phyloP scores from a whole-genome alignment of 2,797 vertebrate genomes.

The Pelobates cultripes region DNA sequence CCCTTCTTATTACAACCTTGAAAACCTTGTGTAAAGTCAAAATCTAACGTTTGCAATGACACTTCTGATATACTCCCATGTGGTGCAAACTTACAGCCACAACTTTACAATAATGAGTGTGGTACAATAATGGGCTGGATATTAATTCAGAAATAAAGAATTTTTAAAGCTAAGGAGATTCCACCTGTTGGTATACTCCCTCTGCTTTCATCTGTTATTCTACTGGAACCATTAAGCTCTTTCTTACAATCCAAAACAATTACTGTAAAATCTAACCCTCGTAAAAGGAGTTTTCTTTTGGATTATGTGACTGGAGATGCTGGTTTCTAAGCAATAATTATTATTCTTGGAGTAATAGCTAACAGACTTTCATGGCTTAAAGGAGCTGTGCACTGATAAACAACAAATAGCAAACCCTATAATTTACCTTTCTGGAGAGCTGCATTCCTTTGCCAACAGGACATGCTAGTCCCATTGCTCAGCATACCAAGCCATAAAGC shows the following conservation, averaged over 20 bases:
- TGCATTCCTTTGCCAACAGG: conserved; percentile 21
- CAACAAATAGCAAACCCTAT: neutral
- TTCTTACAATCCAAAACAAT: neutral
- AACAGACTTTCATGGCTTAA: neutral
- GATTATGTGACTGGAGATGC: conserved; percentile 1
- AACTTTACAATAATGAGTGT: no score
- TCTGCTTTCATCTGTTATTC: conserved; percentile 3
- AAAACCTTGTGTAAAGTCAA: no score
- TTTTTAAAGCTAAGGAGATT: neutral
- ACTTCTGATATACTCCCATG: no score
- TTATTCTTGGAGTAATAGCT: neutral
- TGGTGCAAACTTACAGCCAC: no score
- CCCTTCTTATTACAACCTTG: no score
- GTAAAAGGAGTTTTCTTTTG: neutral
- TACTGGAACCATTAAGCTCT: conserved; percentile 1
- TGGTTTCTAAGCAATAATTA: conserved; percentile 9
- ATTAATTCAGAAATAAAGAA: no score
- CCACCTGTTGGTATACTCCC: neutral
- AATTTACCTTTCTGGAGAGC: conserved; percentile 5
- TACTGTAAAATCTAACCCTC: neutral
- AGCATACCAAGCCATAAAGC: neutral
- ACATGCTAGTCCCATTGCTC: neutral
- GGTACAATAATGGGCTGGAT: no score
- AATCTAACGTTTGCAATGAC: no score
- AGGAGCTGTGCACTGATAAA: neutral